phyloP scores from a whole-genome alignment of 2,888 invertebrate genomes.

The Pheosia tremula region DNA sequence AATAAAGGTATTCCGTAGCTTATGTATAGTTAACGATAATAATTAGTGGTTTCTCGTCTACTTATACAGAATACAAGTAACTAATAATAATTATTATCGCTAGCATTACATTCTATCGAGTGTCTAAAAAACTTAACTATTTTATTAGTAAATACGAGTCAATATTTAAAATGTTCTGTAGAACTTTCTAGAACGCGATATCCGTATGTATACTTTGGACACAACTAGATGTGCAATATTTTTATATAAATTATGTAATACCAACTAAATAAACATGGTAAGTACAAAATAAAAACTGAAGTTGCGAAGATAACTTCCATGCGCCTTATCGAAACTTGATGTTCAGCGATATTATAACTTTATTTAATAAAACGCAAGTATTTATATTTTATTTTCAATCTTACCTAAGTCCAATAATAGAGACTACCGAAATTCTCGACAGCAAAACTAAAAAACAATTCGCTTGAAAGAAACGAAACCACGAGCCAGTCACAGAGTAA shows the following conservation, averaged over 20 bases:
- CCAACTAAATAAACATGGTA: conserved; percentile 7
- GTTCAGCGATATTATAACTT: neutral
- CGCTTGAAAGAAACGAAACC: neutral
- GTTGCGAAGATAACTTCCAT: neutral
- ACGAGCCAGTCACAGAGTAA: neutral
- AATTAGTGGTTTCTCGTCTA: too few species aligned
- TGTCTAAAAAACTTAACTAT: too few species aligned
- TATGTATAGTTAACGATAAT: too few species aligned
- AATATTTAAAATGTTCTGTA: neutral
- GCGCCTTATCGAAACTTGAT: neutral
- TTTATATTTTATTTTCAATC: neutral
- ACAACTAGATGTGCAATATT: conserved; percentile 3
- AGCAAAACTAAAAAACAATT: neutral
- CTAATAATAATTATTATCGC: too few species aligned
- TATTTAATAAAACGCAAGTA: neutral
- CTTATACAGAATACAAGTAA: too few species aligned
- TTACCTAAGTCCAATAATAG: neutral
- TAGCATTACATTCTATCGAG: too few species aligned
- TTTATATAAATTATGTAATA: conserved; percentile 9
- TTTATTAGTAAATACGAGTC: too few species aligned
- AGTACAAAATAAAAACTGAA: conserved; percentile 4
- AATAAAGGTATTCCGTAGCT: too few species aligned
- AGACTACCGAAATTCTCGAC: neutral
- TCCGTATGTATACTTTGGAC: neutral
- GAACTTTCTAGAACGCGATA: neutral